These are phyloP conservation scores for Sporophila hypoxantha DNA, from an alignment of 2,113 vertebrate genomes.

Conservation along the genomic window DNA sequence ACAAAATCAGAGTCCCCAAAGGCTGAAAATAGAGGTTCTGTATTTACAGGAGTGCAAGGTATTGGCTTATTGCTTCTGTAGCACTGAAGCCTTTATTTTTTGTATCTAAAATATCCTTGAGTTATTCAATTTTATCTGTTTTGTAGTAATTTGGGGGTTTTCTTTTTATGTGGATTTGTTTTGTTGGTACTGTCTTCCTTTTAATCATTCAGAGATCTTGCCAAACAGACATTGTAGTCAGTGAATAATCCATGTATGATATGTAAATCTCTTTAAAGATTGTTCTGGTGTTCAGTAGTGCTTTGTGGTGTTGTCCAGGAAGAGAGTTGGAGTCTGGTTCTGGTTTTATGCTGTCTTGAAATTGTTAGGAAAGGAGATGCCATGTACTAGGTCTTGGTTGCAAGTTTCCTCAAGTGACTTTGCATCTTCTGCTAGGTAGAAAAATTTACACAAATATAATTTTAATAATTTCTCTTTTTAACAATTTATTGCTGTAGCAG, in stretches of 20 bases:
- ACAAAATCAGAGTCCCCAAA: not conserved
- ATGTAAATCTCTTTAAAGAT: conserved; percentile 14
- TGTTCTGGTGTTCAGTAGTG: not conserved
- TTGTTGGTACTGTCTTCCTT: not conserved
- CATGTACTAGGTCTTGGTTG: not conserved
- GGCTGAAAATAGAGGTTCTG: not conserved
- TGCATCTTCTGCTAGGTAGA: not conserved
- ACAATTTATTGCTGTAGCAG: not conserved
- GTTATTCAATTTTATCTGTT: not conserved
- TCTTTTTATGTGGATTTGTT: not conserved
- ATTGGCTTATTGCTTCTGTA: not conserved
- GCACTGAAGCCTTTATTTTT: not conserved
- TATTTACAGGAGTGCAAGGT: not conserved
- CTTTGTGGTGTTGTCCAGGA: not conserved
- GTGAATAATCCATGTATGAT: not conserved
- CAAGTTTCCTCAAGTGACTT: not conserved
- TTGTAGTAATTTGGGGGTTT: not conserved
- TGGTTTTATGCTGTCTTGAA: not conserved
- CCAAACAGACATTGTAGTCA: not conserved
- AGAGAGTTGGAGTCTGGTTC: not conserved
- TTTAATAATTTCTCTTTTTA: not conserved
- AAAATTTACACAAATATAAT: not conserved
- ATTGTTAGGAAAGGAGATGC: not conserved
- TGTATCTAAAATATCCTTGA: not conserved
- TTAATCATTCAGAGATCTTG: not conserved